Evolutionary conservation across 2,797 vertebrate genomes (phyloP), one percentile per base, ranked within the genome.

Genomic region (Austrolebias charrua): DNA sequence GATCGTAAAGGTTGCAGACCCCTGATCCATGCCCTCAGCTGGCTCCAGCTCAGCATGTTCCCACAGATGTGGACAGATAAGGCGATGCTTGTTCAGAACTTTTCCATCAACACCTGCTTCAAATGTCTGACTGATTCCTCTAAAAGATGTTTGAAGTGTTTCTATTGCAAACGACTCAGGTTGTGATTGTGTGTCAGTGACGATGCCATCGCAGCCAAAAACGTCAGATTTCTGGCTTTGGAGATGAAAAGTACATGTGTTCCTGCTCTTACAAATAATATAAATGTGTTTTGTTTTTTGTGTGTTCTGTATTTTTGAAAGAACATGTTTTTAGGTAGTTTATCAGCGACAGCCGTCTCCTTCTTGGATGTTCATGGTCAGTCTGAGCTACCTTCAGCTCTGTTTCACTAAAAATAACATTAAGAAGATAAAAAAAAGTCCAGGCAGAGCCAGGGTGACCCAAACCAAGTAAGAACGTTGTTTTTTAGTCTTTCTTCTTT

Each of bases 131-230:
- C 12, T 12, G 38, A 12, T 40, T 13, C 38, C 38, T 40, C 12
- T 40, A 40, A 40, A 40, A 83, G 60, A 79, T 78, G 63, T 74
- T 81, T 65, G 78, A 46, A 49, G 69, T 80, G 80, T 87, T 79
- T 73, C 75, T 63, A 76, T 69, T 69, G 73, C 82, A 78, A 84
- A 76, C 81, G 82, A 75, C 82, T 84, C 72, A 73, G 66, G 78
- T 66, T 42, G 54, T 67, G 76, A 63, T 69, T 59, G 62, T 74
- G 78, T 84, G 71, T 64, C 19, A 24, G 48, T 69, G n/a, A 75
- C 77, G 73, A 71, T 54, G 66, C 14, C 45, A 7, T 49, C 10
- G 9, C 31, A n/a, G 3, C 72, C 54, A 43, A 51, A 70, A 4
- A 4, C n/a, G 38, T 2, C 57, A 31, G 38, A 66, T 51, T 10